Conservation (phyloP, 2,113 vertebrate genomes). For the Centrocercus urophasianus region DNA sequence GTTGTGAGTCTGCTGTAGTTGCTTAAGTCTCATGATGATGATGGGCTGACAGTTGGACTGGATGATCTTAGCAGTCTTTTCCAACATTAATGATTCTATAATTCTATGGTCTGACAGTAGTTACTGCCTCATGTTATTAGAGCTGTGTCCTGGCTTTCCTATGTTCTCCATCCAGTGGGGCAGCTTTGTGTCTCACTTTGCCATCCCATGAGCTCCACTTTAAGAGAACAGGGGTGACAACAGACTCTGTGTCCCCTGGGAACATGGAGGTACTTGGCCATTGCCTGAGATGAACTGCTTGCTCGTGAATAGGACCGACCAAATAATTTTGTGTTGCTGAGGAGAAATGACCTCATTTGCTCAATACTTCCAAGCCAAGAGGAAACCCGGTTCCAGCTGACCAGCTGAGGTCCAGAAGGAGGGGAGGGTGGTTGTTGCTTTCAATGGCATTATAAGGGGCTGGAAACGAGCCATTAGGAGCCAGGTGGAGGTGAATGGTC, state of each 20-base stretch:
- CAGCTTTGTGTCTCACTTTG: background rate
- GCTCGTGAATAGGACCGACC: background rate
- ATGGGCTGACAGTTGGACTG: too few species aligned
- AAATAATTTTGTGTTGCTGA: slow-evolving; percentile 56
- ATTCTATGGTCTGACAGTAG: background rate
- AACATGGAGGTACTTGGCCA: background rate
- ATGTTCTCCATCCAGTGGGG: background rate
- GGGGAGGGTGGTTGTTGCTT: slow-evolving; percentile 25
- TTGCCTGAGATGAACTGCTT: slow-evolving; percentile 34
- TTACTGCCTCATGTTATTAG: background rate
- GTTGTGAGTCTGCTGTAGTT: background rate
- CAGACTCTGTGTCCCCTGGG: background rate
- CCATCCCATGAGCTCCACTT: background rate
- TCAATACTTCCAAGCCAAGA: slow-evolving; percentile 40
- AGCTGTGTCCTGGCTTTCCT: background rate
- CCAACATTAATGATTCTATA: too few species aligned
- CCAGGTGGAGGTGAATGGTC: background rate
- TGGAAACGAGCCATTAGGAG: background rate
- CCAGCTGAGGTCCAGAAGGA: slow-evolving; percentile 60
- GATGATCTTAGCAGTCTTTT: too few species aligned
- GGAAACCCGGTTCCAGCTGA: slow-evolving; percentile 50
- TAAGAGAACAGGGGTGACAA: background rate
- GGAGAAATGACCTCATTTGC: slow-evolving; percentile 65
- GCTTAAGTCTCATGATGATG: background rate
- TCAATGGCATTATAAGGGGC: background rate